Evolutionary conservation across 1,140 invertebrate species (phyloP).

Genomic region (Pteromalus puparum): DNA sequence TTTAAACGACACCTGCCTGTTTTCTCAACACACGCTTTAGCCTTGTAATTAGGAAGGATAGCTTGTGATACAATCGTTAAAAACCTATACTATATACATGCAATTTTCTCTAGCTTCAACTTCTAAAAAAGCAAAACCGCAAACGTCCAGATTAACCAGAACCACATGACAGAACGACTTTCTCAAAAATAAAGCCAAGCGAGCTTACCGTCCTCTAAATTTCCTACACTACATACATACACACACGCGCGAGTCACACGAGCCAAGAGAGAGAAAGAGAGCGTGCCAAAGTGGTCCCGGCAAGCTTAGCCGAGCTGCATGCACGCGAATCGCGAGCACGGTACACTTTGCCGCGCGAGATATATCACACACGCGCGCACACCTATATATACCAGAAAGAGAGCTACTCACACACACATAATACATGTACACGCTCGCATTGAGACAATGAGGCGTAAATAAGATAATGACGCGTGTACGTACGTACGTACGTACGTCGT

Average conservation of each 20-base stretch:
- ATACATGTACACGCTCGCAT: constrained; percentile 54
- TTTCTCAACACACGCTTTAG: background rate
- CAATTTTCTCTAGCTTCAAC: too few relatives aligned
- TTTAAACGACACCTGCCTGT: constrained; percentile 2
- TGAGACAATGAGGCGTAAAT: constrained; percentile 75
- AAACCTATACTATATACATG: too few relatives aligned
- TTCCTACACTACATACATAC: too few relatives aligned
- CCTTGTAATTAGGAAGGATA: background rate
- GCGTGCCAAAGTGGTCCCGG: background rate
- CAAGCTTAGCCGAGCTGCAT: background rate
- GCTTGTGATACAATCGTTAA: too few relatives aligned
- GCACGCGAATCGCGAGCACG: background rate
- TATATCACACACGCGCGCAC: background rate
- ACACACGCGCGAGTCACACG: background rate
- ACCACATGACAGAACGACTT: too few relatives aligned
- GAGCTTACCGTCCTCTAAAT: background rate
- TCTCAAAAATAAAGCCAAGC: background rate
- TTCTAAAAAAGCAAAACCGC: too few relatives aligned
- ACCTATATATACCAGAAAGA: background rate
- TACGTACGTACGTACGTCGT: constrained; percentile 61
- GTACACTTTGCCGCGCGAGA: constrained; percentile 6
- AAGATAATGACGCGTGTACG: constrained; percentile 70
- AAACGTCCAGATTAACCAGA: too few relatives aligned
- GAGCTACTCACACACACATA: constrained; percentile 69
- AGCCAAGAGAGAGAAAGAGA: background rate